Percentiles rank a stretch among this genome's conserved stretches.
phyloP scores from a whole-genome alignment of 2,797 vertebrate genomes.

The Rhincodon typus region DNA sequence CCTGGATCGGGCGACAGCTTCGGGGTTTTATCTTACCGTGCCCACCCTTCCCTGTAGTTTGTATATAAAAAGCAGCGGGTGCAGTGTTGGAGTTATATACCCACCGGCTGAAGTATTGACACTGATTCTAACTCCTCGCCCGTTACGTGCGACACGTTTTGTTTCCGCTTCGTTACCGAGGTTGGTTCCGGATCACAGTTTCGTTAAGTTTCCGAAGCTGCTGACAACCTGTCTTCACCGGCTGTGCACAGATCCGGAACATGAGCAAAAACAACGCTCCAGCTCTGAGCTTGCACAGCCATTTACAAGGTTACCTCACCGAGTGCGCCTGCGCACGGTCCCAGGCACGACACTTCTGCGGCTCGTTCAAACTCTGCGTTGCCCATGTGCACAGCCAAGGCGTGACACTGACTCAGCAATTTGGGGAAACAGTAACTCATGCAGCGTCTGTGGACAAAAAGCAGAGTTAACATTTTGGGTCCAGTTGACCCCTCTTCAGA shows the following conservation, averaged over 20 bases:
- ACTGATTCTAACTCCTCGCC: neutral
- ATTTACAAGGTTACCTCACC: too few species aligned
- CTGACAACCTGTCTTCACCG: neutral
- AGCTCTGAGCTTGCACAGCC: neutral
- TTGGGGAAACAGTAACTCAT: too few species aligned
- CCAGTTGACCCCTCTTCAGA: too few species aligned
- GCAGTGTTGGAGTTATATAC: neutral
- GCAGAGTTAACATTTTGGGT: too few species aligned
- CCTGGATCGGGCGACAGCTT: too few species aligned
- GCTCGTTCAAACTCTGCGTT: too few species aligned
- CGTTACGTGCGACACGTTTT: neutral
- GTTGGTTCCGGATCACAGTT: neutral
- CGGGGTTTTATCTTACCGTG: neutral
- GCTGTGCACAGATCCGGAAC: neutral
- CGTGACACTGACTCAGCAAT: too few species aligned
- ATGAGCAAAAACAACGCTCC: neutral
- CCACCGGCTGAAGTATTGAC: neutral
- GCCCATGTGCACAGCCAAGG: too few species aligned
- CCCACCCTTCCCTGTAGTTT: neutral
- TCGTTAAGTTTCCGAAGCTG: neutral
- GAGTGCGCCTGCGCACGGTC: too few species aligned
- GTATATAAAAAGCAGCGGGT: neutral
- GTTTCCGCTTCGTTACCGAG: neutral
- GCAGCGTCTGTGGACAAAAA: too few species aligned
- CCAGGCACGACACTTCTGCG: too few species aligned